Conservation (phyloP, 2,113 vertebrate species). For the Phalacrocorax brasilianus region DNA sequence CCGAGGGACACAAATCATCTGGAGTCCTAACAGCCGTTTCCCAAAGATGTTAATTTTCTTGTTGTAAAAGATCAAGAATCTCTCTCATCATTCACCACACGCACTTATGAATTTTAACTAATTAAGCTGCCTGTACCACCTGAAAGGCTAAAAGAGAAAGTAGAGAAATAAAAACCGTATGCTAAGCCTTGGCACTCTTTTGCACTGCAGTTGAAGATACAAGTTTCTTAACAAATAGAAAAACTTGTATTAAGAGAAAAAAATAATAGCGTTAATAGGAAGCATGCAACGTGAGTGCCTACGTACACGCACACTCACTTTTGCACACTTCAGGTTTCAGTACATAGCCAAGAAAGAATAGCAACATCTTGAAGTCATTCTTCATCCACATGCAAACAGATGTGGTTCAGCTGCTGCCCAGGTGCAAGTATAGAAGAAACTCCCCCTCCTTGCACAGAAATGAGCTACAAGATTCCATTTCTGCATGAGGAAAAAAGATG, state of each 20-base stretch:
- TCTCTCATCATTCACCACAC: not conserved
- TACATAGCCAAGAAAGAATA: not conserved
- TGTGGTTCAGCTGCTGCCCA: constrained; percentile 5
- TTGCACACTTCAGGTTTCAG: not conserved
- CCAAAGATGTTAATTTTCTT: not conserved
- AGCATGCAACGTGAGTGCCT: not conserved
- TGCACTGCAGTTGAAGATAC: not conserved
- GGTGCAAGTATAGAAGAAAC: not conserved
- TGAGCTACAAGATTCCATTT: not conserved
- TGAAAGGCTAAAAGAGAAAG: not conserved
- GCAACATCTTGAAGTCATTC: not conserved
- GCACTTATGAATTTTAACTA: not conserved
- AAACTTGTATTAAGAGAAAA: not conserved
- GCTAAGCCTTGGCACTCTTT: not conserved
- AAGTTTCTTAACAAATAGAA: not conserved
- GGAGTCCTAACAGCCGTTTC: not conserved
- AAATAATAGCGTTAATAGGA: not conserved
- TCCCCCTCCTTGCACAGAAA: not conserved
- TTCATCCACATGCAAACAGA: not conserved
- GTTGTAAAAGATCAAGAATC: not conserved
- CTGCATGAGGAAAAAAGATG: not conserved
- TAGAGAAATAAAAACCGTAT: not conserved
- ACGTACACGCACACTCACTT: not conserved
- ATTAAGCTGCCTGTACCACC: not conserved
- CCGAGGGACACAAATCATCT: not conserved